These are phyloP conservation scores for Dasypolia templi DNA, from an alignment of 2,888 invertebrate genomes.

Conservation along the genomic window DNA sequence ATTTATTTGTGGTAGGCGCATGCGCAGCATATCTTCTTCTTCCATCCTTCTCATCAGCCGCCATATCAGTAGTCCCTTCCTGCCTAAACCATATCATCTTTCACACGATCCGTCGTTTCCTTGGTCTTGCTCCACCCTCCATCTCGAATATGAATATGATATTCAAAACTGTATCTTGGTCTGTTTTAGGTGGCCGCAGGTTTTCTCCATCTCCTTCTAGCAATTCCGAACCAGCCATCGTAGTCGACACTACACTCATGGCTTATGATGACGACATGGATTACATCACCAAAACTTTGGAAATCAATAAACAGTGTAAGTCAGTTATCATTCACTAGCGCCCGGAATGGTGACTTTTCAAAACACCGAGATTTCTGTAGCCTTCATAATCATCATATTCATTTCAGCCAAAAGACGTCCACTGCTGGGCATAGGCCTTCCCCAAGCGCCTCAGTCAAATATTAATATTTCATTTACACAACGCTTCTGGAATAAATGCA, in stretches of 20 bases:
- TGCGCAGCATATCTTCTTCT: neutral
- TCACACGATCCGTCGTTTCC: neutral
- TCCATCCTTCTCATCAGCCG: neutral
- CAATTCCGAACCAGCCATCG: conserved; percentile 22
- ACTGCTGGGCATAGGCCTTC: too few species aligned
- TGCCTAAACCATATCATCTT: too few species aligned
- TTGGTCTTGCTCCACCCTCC: neutral
- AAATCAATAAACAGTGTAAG: conserved; percentile 64
- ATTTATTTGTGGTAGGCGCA: neutral
- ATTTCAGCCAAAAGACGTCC: too few species aligned
- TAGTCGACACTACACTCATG: conserved; percentile 68
- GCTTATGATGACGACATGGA: conserved; percentile 72
- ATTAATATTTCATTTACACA: too few species aligned
- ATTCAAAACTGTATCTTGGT: neutral
- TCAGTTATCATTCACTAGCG: neutral
- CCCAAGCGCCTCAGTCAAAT: too few species aligned
- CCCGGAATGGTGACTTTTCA: too few species aligned
- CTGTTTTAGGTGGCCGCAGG: neutral
- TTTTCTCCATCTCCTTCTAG: neutral
- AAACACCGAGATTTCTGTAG: too few species aligned
- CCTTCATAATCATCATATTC: too few species aligned
- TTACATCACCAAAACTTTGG: conserved; percentile 53
- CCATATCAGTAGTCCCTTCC: neutral
- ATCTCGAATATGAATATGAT: too few species aligned
- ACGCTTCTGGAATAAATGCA: too few species aligned